Conservation (phyloP, 2,888 invertebrate genomes). For the Phaedon cochleariae region DNA sequence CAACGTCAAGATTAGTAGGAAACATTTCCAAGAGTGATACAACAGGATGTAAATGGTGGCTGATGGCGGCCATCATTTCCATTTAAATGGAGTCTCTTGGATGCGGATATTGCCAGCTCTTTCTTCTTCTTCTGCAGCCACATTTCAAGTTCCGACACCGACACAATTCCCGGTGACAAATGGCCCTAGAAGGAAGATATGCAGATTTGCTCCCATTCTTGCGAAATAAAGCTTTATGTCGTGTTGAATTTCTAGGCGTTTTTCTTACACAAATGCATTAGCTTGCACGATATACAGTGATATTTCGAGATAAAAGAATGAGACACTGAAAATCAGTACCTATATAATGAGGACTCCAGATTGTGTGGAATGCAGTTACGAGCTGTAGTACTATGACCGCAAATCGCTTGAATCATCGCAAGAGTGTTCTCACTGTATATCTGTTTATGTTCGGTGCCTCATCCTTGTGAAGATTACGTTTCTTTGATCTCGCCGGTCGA, state of each 20-base stretch:
- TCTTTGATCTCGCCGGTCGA: too few relatives aligned
- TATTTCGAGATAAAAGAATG: background rate
- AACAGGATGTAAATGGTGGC: conserved; percentile 54
- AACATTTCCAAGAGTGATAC: conserved; percentile 49
- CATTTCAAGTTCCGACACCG: conserved; percentile 54
- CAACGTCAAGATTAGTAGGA: conserved; percentile 16
- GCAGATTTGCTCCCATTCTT: conserved; percentile 46
- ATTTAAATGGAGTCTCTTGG: conserved; percentile 56
- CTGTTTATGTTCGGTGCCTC: too few relatives aligned
- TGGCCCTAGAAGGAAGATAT: conserved; percentile 51
- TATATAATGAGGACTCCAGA: too few relatives aligned
- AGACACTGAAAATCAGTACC: background rate
- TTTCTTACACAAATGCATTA: conserved; percentile 12
- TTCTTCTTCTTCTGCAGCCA: conserved; percentile 52
- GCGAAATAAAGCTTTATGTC: conserved; percentile 30
- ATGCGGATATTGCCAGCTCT: conserved; percentile 54
- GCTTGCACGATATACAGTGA: background rate
- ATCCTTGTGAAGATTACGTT: too few relatives aligned
- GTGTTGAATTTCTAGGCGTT: conserved; percentile 27
- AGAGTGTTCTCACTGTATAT: too few relatives aligned
- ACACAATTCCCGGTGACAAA: conserved; percentile 55
- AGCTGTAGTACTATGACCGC: too few relatives aligned
- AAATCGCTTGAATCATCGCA: too few relatives aligned
- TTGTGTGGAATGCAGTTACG: too few relatives aligned
- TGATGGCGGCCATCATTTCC: conserved; percentile 56